Evolutionary conservation across 2,113 vertebrate species (phyloP), one percentile per base, ranked within the genome.

Genomic region (Cairina moschata): DNA sequence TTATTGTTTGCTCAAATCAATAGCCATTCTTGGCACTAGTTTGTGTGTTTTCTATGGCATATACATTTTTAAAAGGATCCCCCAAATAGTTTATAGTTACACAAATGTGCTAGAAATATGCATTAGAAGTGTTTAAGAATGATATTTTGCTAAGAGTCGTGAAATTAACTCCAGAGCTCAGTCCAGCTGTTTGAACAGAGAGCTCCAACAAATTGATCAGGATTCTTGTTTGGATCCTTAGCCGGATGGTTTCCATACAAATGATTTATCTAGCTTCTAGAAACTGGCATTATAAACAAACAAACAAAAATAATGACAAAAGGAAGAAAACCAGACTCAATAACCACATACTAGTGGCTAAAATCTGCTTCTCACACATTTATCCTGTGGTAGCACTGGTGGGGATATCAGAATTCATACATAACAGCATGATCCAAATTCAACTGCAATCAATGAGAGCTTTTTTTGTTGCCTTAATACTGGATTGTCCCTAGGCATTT

Each of bases 11-110:
- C 23, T 87, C 68, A 84, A 59, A 83, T 91, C 78, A 86, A 46
- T n/a, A 80, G 23, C 9, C 80, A 25, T 13, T 66, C 44, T 72
- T 86, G 87, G 40, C 68, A 48, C 38, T 52, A 58, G 86, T 28
- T 77, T 67, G 25, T 18, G 42, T 32, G 28, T 86, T 92, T 91
- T 72, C 17, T 88, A 40, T 66, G 63, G 34, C 8, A 83, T 2
- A 80, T 9, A 67, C 34, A 79, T 78, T 88, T 90, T 88, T 26
- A 34, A 93, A 94, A 90, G 65, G 65, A 86, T 79, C 28, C 66
- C 69, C 32, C 81, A 86, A 95, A 79, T 34, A 32, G 69, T 76
- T 38, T 60, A 72, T 71, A 13, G 7, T 67, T 91, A 81, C 12
- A 86, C 29, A 91, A 62, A 88, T 21, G 8, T 71, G 67, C 56